Evolutionary conservation across 2,888 invertebrate species (phyloP), one percentile per base, ranked within the genome.

Genomic region (Apomyelois bistriatella): DNA sequence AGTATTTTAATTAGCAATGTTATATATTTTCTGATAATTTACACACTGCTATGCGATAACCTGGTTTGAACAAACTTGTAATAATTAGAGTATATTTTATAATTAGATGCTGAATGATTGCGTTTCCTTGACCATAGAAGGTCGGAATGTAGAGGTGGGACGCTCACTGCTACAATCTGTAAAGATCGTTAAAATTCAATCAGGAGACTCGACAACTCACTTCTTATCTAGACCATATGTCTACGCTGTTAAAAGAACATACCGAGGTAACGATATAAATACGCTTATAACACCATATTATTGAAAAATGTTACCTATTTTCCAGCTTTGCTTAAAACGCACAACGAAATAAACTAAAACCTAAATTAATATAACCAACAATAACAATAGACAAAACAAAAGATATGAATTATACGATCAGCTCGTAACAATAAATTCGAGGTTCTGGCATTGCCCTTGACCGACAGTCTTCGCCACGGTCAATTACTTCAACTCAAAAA

Each of bases 41-140:
- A 56, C 56, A 60, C 30, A 49, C 53, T 64, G 85, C 86, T 85
- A 66, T 79, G 87, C 87, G 85, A 81, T 77, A 80, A 74, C 65
- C 66, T 68, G 69, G 68, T 64, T 64, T 73, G 57, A 58, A 60
- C 66, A 70, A 72, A 75, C 71, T 61, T 79, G 69, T 71, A 71
- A 66, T 72, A 70, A 79, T 82, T 81, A 79, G 70, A 74, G 65
- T 72, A 64, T 71, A 73, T 72, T 75, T 76, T 76, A 72, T 79
- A 76, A 84, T 81, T 75, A 72, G 70, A 70, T 65, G 59, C 67
- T 79, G 72, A 78, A 82, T 76, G 76, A 79, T 77, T 83, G 79
- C 82, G 83, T 83, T 87, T 85, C 87, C 86, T 84, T 85, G 83
- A 82, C 79, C 79, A 67, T 72, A 68, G 85, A 85, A 88, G 85